A percentile compares a stretch with the other conserved stretches of the same genome.
phyloP scores from a whole-genome alignment of 2,888 invertebrate genomes.

The Coelinius sp. region DNA sequence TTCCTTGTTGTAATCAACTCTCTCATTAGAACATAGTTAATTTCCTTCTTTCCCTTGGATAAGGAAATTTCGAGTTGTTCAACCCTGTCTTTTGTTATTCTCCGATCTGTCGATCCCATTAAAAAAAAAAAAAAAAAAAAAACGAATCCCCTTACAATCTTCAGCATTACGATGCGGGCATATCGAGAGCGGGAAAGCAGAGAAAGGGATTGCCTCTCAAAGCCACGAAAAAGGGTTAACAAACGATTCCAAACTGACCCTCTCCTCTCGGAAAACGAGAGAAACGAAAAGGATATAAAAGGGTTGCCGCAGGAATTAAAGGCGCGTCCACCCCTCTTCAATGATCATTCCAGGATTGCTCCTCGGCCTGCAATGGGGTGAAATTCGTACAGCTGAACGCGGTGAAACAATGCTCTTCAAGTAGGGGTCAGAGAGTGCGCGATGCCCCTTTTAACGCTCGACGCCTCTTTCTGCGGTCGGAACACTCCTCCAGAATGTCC shows the following conservation, averaged over 20 bases:
- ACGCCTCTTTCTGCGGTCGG: conserved; percentile 43
- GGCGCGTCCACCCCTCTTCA: conserved; percentile 50
- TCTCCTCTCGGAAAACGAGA: conserved; percentile 9
- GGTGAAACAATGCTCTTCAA: conserved; percentile 36
- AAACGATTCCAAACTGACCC: conserved; percentile 40
- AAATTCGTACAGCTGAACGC: conserved; percentile 31
- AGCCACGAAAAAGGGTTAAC: conserved; percentile 48
- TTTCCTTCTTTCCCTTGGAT: not conserved
- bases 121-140: too few relatives aligned
- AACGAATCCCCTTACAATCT: conserved; percentile 39
- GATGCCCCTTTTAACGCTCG: conserved; percentile 31
- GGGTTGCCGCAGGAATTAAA: conserved; percentile 64
- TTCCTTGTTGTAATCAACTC: not conserved
- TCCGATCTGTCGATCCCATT: conserved; percentile 49
- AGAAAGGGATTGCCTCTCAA: conserved; percentile 35
- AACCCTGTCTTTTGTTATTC: conserved; percentile 44
- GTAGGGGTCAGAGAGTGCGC: conserved; percentile 44
- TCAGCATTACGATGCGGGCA: conserved; percentile 18
- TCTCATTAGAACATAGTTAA: not conserved
- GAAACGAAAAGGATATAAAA: conserved; percentile 55
- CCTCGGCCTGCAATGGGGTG: conserved; percentile 32
- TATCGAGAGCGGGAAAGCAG: conserved; percentile 20
- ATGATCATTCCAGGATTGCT: conserved; percentile 9
- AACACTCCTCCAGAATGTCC: conserved; percentile 48
- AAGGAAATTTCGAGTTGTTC: not conserved